phyloP scores from a whole-genome alignment of 2,888 invertebrate species.

The Mythimna impura region DNA sequence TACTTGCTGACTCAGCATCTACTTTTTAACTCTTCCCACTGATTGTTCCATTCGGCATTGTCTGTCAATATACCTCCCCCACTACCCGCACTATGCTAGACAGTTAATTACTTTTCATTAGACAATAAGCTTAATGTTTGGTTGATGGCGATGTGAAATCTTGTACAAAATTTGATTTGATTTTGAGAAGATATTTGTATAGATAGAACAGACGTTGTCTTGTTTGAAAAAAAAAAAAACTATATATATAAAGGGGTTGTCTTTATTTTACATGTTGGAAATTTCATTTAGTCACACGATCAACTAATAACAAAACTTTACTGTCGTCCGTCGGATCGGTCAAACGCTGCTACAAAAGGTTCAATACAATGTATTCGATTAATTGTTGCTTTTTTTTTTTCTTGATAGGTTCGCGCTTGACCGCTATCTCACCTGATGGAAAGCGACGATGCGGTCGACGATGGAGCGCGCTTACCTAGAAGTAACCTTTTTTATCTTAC shows the following conservation, averaged over 20 bases:
- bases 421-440: too few relatives aligned
- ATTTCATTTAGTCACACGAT: too few relatives aligned
- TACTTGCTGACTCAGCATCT: constrained; percentile 87
- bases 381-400: too few relatives aligned
- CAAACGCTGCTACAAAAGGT: too few relatives aligned
- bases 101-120: constrained; percentile 90
- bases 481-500: too few relatives aligned
- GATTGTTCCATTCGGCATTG: constrained; percentile 89
- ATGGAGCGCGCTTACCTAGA: too few relatives aligned
- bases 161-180: constrained; percentile 7
- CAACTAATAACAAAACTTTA: too few relatives aligned
- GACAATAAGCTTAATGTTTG: constrained; percentile 81
- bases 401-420: too few relatives aligned
- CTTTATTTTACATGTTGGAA: too few relatives aligned
- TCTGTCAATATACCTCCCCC: constrained; percentile 81
- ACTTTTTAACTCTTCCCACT: constrained; percentile 86
- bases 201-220: not conserved
- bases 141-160: constrained; percentile 68
- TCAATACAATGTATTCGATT: too few relatives aligned
- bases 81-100: constrained; percentile 54
- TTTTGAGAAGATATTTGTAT: not conserved
- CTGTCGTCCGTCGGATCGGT: too few relatives aligned
- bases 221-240: not conserved
- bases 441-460: too few relatives aligned
- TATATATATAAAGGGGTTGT: not conserved